These are phyloP conservation scores for Ylistrum balloti DNA, from an alignment of 1,140 invertebrate species.

Conservation along the genomic window DNA sequence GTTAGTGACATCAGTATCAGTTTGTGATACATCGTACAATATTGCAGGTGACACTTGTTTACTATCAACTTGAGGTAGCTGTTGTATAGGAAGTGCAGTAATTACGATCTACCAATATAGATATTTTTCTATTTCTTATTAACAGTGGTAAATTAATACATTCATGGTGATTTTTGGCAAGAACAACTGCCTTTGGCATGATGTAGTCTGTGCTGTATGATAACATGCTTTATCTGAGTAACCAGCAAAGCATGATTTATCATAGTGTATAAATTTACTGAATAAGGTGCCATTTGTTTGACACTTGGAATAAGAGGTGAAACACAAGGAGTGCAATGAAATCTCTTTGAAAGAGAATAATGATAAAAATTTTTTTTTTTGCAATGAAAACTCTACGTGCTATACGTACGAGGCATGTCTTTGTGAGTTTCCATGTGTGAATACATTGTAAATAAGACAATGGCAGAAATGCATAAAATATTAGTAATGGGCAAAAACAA, in stretches of 20 bases:
- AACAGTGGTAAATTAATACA: not conserved
- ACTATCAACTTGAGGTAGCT: not conserved
- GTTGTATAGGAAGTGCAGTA: not conserved
- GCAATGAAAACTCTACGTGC: not conserved
- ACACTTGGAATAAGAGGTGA: not conserved
- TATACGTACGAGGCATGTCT: too few relatives aligned
- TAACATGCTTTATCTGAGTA: not conserved
- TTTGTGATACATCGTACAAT: too few relatives aligned
- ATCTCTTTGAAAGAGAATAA: not conserved
- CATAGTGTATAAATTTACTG: not conserved
- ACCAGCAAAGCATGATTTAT: too few relatives aligned
- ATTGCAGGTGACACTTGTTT: not conserved
- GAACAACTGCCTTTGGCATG: not conserved
- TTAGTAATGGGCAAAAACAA: slow-evolving; percentile 1
- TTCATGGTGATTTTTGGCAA: not conserved
- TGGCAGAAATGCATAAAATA: not conserved
- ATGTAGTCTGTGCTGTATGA: not conserved
- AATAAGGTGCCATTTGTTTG: not conserved
- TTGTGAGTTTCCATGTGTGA: not conserved
- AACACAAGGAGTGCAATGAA: not conserved
- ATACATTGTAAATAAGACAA: not conserved
- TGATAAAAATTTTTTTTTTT: not conserved
- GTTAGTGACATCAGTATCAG: too few relatives aligned
- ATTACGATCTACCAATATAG: too few relatives aligned
- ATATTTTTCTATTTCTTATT: too few relatives aligned